Base-by-base conservation (phyloP, 2,797 vertebrate species). In the Peromyscus attwateri region DNA sequence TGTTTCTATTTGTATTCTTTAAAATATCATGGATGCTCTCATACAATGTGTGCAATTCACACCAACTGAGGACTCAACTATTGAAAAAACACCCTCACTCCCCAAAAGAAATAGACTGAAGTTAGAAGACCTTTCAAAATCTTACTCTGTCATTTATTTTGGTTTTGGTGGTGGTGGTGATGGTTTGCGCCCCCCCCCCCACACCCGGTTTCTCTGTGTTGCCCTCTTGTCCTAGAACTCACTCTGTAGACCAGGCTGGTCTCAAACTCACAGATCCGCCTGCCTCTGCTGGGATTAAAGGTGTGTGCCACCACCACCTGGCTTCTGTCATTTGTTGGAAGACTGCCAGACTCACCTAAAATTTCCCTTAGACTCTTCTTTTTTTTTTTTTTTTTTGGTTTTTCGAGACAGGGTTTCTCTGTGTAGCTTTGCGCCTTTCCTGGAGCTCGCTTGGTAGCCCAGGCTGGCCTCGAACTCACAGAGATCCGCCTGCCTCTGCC, bases 321-420 rank as follows among this genome's bases (percentile, higher is more conserved):
- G 14, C 66, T 34, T 73, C 93, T 1, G 3, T 81, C 21, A 25
- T 75, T 88, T 83, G 37, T 66, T 71, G 77, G 76, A 88, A 31
- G 31, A 83, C 37, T 80, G 1, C 64, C 23, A 96, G 40, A 21
- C 25, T 80, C 23, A 80, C 37, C 89, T 70, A 49, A 85, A 68
- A 70, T 6, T 80, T 91, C n/a, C 46, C 49, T 88, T 87, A 94
- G 68, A n/a, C n/a, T n/a, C n/a, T n/a, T n/a, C n/a, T n/a, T n/a
- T n/a, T n/a, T n/a, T n/a, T n/a, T n/a, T n/a, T n/a, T n/a, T n/a
- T n/a, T n/a, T n/a, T n/a, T n/a, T n/a, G n/a, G n/a, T n/a, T n/a
- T n/a, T n/a, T n/a, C n/a, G n/a, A n/a, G n/a, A n/a, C n/a, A n/a
- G n/a, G n/a, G n/a, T n/a, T n/a, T n/a, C n/a, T n/a, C n/a, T n/a